Conservation (phyloP, 1,140 invertebrate species). For the Pseudomyrmex dendroicus region DNA sequence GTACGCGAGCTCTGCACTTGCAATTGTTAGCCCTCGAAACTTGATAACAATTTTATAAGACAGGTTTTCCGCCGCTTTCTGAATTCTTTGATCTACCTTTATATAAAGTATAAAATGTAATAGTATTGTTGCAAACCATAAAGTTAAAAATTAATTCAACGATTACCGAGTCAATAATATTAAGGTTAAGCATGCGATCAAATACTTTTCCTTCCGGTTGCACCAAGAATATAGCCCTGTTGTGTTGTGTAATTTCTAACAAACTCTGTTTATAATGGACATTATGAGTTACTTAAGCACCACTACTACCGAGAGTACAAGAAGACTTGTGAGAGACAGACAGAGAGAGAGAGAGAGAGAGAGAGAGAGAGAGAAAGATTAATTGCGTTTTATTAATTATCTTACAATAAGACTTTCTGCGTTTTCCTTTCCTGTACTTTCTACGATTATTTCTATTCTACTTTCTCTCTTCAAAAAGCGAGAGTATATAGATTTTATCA, state of each 20-base stretch:
- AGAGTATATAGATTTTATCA: neutral
- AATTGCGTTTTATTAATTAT: constrained; percentile 33
- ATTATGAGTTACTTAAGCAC: neutral
- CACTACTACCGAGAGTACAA: neutral
- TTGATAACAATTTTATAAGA: neutral
- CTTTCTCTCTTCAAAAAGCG: constrained; percentile 31
- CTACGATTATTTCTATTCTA: constrained; percentile 40
- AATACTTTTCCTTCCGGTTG: neutral
- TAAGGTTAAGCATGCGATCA: neutral
- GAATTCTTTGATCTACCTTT: neutral
- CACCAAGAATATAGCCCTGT: neutral
- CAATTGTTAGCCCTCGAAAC: neutral
- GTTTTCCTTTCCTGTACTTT: constrained; percentile 20
- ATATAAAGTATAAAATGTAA: neutral
- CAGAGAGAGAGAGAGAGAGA: too few species aligned
- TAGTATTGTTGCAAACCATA: neutral
- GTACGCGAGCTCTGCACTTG: neutral
- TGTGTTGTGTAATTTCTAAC: neutral
- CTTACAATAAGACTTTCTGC: neutral
- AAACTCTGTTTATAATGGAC: neutral
- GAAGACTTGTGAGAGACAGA: neutral
- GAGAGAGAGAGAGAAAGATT: neutral
- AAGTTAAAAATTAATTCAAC: neutral
- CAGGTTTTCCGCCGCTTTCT: neutral
- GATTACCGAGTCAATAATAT: neutral